A percentile compares a stretch with the other conserved stretches of the same genome.
Evolutionary conservation across 1,140 invertebrate species (phyloP).

Genomic region (Tachypleus tridentatus): DNA sequence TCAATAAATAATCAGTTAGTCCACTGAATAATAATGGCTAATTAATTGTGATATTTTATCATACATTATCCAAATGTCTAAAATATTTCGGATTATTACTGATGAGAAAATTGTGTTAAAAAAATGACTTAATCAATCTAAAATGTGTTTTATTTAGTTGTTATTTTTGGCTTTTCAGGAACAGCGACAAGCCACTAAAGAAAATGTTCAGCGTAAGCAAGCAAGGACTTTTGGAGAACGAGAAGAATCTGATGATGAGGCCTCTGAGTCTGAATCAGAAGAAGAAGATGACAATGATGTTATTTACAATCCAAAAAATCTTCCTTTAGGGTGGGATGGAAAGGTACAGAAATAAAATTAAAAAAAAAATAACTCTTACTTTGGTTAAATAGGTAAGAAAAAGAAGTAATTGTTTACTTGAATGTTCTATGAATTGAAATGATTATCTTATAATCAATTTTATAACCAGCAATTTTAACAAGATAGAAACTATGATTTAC

Average conservation of each 20-base stretch:
- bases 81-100: no score
- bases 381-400: not conserved
- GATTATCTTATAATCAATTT: no score
- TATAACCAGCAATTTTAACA: no score
- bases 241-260: slow-evolving; percentile 79
- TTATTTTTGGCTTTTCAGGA: slow-evolving; percentile 33
- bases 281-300: slow-evolving; percentile 73
- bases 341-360: slow-evolving; percentile 47
- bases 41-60: no score
- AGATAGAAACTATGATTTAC: no score
- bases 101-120: not conserved
- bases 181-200: slow-evolving; percentile 80
- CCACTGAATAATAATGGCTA: no score
- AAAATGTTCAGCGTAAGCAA: slow-evolving; percentile 97
- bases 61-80: no score
- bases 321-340: slow-evolving; percentile 98
- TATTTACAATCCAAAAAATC: slow-evolving; percentile 98
- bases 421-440: not conserved
- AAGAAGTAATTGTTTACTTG: not conserved
- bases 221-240: slow-evolving; percentile 89
- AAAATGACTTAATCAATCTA: slow-evolving; percentile 2
- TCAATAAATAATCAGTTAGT: no score
- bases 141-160: slow-evolving; percentile 6
- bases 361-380: not conserved
- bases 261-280: slow-evolving; percentile 65